phyloP scores from a whole-genome alignment of 2,888 invertebrate species.

The Morpho deidamia region DNA sequence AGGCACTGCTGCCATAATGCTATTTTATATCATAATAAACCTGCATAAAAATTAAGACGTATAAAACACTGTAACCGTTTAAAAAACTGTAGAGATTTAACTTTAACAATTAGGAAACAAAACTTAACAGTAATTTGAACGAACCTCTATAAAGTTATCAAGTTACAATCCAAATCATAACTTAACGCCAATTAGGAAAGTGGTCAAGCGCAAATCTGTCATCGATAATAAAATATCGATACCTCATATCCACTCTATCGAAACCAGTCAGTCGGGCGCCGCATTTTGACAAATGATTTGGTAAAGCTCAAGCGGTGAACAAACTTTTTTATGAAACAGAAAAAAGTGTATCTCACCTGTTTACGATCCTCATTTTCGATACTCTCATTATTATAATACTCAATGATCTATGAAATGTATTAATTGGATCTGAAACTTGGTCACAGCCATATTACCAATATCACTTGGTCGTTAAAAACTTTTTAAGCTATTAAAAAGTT shows the following conservation, averaged over 20 bases:
- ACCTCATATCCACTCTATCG: neutral
- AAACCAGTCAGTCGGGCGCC: slow-evolving; percentile 34
- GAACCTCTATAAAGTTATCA: no score
- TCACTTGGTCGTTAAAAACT: no score
- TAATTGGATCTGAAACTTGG: neutral
- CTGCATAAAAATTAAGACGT: no score
- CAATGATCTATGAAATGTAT: neutral
- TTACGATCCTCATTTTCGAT: slow-evolving; percentile 9
- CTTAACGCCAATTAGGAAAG: neutral
- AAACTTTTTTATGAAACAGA: slow-evolving; percentile 33
- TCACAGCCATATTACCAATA: neutral
- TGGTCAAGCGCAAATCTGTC: neutral
- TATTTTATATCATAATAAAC: no score
- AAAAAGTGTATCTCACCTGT: slow-evolving; percentile 40
- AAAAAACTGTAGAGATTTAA: no score
- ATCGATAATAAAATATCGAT: neutral
- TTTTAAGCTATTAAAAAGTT: no score
- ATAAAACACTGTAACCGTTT: no score
- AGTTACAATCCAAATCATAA: no score
- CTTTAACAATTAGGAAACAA: no score
- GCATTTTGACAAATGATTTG: slow-evolving; percentile 56
- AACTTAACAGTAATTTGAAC: no score
- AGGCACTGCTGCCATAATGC: no score
- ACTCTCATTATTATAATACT: no score
- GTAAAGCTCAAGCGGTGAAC: slow-evolving; percentile 37